Conservation (phyloP, 2,888 invertebrate genomes). For the Ryuthela nishihirai region DNA sequence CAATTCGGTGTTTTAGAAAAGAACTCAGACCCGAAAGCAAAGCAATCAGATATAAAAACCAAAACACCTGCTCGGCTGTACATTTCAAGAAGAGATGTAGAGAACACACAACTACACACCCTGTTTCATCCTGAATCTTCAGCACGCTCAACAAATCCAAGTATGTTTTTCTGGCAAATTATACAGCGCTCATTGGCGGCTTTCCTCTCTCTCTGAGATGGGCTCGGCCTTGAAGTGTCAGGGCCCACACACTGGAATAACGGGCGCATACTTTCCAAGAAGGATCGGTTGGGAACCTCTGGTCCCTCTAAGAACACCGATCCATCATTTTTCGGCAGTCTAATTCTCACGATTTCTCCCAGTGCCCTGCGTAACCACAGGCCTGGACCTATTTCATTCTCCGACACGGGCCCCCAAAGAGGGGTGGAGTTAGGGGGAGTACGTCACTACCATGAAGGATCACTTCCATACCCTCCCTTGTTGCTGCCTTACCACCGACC, state of each 20-base stretch:
- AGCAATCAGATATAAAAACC: too few species aligned
- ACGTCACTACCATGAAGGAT: constrained; percentile 33
- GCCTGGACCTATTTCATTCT: constrained; percentile 23
- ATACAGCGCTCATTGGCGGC: constrained; percentile 1
- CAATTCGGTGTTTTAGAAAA: too few species aligned
- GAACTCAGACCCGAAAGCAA: too few species aligned
- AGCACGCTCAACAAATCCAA: too few species aligned
- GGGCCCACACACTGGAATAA: constrained; percentile 30
- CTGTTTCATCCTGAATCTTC: too few species aligned
- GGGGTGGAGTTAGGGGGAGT: background rate
- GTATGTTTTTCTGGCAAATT: constrained; percentile 28
- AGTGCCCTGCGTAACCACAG: constrained; percentile 24
- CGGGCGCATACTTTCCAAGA: constrained; percentile 36
- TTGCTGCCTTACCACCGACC: constrained; percentile 28
- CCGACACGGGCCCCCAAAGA: constrained; percentile 11
- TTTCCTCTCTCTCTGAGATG: too few species aligned
- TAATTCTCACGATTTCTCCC: constrained; percentile 37
- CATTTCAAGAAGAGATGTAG: too few species aligned
- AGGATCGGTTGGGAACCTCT: constrained; percentile 33
- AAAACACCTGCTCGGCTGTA: too few species aligned
- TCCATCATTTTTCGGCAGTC: constrained; percentile 40
- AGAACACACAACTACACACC: too few species aligned
- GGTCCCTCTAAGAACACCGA: constrained; percentile 21
- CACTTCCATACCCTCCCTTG: constrained; percentile 31
- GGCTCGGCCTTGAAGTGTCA: constrained; percentile 37